Base-by-base conservation (phyloP, 2,888 invertebrate genomes). In the Bibio marci region DNA sequence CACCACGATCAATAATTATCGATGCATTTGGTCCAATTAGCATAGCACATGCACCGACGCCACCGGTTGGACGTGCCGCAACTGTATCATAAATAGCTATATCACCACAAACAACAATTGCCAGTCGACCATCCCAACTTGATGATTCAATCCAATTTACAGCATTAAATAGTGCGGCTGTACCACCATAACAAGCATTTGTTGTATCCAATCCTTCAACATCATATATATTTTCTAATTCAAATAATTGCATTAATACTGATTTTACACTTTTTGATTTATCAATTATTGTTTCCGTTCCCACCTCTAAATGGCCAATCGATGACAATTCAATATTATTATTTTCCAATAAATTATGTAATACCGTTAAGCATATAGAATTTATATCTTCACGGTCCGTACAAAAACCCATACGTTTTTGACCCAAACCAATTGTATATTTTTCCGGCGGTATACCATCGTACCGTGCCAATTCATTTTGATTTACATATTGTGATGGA, bases 101-200 rank as follows among this genome's bases (percentile, higher is more conserved):
- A 55, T 99, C 98, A 13, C 82, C 94, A 45, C 88, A 85, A 0
- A 99, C 85, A 0, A 91, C 97, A 39, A 98, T 65, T 1, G 97
- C 98, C 48, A 80, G 75, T 41, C 92, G 73, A 18, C 94, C 92
- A 67, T 97, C 92, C 94, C 94, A 97, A 13, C 85, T 78, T 47
- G 90, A 90, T 6, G 94, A 92, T 60, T 97, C 92, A 8, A 98
- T 71, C 98, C 98, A 99, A 48, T 88, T 80, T 40, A 95, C 66
- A 0, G 95, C 83, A 64, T 97, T 95, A 55, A 98, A 87, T 1
- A 99, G 69, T 14, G 97, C 97, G 30, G 94, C 85, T 0, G 98
- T 98, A 3, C 98, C 98, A 37, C 98, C 98, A 58, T 94, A 99
- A 59, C 98, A 99, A 11, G 98, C 98, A 65, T 98, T 98, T 28